Evolutionary conservation across 2,888 invertebrate genomes (phyloP).

Genomic region (Hipparchia semele): DNA sequence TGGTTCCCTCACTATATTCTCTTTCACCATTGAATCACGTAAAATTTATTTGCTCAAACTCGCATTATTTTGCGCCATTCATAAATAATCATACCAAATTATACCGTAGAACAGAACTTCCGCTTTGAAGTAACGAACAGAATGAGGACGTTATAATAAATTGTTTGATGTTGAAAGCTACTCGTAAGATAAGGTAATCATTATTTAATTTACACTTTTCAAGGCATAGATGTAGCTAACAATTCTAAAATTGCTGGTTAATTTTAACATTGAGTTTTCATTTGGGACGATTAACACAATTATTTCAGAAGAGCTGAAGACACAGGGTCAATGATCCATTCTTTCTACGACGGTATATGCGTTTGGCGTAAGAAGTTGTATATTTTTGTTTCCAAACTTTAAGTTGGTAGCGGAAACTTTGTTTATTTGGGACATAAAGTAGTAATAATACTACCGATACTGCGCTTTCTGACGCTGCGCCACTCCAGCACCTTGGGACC

Average conservation of each 20-base stretch:
- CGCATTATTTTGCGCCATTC: background rate
- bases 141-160: background rate
- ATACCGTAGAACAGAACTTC: background rate
- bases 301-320: conserved; percentile 44
- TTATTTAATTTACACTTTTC: conserved; percentile 2
- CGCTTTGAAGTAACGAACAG: background rate
- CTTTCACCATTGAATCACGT: no score
- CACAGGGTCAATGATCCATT: conserved; percentile 12
- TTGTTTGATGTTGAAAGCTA: background rate
- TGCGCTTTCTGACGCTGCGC: no score
- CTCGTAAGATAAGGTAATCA: background rate
- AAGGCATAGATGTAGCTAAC: background rate
- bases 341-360: no score
- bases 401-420: no score
- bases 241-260: conserved; percentile 10
- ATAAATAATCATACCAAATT: background rate
- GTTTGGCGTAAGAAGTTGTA: no score
- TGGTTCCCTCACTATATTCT: no score
- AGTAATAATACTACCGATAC: no score
- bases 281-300: conserved; percentile 45
- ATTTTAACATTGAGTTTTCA: conserved; percentile 26
- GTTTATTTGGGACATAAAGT: no score
- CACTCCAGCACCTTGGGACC: no score
- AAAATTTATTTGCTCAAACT: no score
- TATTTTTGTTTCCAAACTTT: no score